phyloP scores from a whole-genome alignment of 35 echinoderm and acorn worm species.

The Hemicentrotus pulcherrimus region DNA sequence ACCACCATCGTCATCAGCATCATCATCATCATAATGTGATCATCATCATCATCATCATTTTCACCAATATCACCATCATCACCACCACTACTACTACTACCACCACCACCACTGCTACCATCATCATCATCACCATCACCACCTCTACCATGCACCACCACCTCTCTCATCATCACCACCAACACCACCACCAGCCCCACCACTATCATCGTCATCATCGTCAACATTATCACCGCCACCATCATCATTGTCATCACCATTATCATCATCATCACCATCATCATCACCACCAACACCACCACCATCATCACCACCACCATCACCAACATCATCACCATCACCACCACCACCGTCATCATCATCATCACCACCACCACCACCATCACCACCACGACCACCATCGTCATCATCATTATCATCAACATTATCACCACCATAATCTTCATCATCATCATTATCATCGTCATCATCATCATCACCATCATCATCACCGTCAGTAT shows the following conservation, averaged over 20 bases:
- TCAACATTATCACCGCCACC: neutral
- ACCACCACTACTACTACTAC: conserved; percentile 44
- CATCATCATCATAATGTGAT: neutral
- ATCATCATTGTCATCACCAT: neutral
- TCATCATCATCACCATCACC: neutral
- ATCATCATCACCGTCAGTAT: too few species aligned
- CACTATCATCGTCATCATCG: neutral
- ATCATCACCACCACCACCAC: neutral
- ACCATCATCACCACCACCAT: neutral
- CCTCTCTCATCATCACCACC: neutral
- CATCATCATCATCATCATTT: too few species aligned
- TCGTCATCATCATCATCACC: neutral
- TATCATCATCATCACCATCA: neutral
- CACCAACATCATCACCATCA: too few species aligned
- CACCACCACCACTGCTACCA: conserved; percentile 27
- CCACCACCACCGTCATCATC: neutral
- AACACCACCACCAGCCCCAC: neutral
- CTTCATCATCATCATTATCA: neutral
- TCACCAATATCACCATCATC: neutral
- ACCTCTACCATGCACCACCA: conserved; percentile 36
- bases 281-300: neutral
- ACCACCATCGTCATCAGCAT: neutral
- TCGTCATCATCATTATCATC: neutral
- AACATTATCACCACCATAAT: too few species aligned
- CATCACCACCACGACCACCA: neutral